phyloP scores from a whole-genome alignment of 1,140 invertebrate species.

The Dryas iulia region DNA sequence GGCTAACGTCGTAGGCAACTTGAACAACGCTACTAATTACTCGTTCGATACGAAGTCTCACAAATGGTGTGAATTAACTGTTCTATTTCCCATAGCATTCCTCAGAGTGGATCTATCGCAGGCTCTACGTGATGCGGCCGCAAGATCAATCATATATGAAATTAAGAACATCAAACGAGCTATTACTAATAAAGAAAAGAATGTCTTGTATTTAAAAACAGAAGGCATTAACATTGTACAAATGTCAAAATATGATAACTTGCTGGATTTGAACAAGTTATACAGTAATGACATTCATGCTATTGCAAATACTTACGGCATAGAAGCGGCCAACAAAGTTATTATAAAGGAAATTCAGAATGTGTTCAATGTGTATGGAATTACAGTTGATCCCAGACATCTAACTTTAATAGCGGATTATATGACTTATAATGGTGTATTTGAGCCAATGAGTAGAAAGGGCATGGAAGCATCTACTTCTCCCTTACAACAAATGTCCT shows the following conservation, averaged over 20 bases:
- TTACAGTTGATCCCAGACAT: constrained; percentile 96
- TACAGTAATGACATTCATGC: constrained; percentile 98
- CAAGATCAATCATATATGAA: constrained; percentile 89
- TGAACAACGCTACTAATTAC: constrained; percentile 83
- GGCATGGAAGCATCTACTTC: constrained; percentile 94
- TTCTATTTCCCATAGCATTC: constrained; percentile 84
- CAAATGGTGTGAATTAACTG: constrained; percentile 78
- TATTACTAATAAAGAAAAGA: constrained; percentile 85
- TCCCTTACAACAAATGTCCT: constrained; percentile 98
- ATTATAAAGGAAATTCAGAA: constrained; percentile 95
- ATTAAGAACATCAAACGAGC: constrained; percentile 91
- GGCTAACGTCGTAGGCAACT: constrained; percentile 63
- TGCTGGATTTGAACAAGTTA: constrained; percentile 92
- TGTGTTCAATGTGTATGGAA: constrained; percentile 98
- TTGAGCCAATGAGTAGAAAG: constrained; percentile 93
- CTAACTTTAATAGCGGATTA: constrained; percentile 96
- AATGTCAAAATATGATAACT: constrained; percentile 90
- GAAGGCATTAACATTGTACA: constrained; percentile 97
- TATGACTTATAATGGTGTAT: constrained; percentile 97
- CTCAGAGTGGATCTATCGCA: constrained; percentile 88
- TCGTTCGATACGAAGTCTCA: constrained; percentile 86
- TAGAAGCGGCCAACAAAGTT: constrained; percentile 95
- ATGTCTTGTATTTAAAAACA: constrained; percentile 89
- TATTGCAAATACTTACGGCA: constrained; percentile 94
- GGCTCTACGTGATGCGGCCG: constrained; percentile 87